Conservation (phyloP, 2,113 vertebrate species). For the Scomber japonicus region DNA sequence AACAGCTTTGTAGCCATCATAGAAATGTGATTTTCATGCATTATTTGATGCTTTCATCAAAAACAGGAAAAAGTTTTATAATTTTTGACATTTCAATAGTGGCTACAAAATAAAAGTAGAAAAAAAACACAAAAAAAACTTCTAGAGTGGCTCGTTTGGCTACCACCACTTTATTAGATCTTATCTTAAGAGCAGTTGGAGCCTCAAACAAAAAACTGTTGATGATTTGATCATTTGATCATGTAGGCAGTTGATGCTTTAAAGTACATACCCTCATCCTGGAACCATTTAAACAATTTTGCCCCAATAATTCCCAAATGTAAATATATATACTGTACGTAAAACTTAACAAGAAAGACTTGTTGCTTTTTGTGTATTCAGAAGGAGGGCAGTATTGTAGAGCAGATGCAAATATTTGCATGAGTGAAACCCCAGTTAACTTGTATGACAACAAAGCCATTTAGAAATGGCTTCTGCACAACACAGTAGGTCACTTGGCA, state of each 20-base stretch:
- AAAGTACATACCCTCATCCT: constrained; percentile 60
- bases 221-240: constrained; percentile 17
- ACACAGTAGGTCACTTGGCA: constrained; percentile 44
- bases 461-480: constrained; percentile 10
- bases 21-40: constrained; percentile 13
- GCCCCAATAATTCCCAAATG: constrained; percentile 9
- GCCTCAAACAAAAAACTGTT: not conserved
- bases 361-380: constrained; percentile 47
- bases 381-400: constrained; percentile 57
- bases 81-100: not conserved
- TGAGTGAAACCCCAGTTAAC: constrained; percentile 38
- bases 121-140: constrained; percentile 26
- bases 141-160: constrained; percentile 24
- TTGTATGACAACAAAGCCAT: not conserved
- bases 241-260: constrained; percentile 61
- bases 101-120: no score
- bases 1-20: constrained; percentile 22
- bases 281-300: constrained; percentile 14
- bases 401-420: constrained; percentile 40
- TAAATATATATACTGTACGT: not conserved
- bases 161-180: constrained; percentile 1
- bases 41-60: not conserved
- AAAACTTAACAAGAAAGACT: constrained; percentile 16
- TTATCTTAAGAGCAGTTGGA: not conserved
- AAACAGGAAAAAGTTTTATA: not conserved